Evolutionary conservation across 2,888 invertebrate genomes (phyloP), one percentile per base, ranked within the genome.

Genomic region (Cordylochernes scorpioides): DNA sequence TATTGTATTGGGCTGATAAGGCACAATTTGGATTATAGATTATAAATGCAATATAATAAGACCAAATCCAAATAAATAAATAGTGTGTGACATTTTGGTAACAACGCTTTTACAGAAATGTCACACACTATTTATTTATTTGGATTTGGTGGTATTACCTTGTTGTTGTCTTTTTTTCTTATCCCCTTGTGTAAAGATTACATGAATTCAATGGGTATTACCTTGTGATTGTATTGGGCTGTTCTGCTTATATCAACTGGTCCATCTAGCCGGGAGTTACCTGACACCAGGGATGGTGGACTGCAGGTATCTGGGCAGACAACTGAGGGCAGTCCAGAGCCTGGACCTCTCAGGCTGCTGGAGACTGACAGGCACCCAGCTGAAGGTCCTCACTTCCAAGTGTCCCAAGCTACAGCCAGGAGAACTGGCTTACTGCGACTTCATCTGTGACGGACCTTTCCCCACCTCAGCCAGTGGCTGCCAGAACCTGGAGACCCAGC

Each of bases 281-380:
- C 15, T 30, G 4, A 33, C 32, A 18, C 32, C 34, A 5, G 37
- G 37, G 5, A 17, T 34, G 9, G 21, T 38, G 2, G 15, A 28
- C 1, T 16, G 19, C 3, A 27, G 45, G 26, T 33, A 33, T 7
- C 39, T 29, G n/a, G n/a, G n/a, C n/a, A n/a, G n/a, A n/a, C n/a
- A n/a, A n/a, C n/a, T n/a, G n/a, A n/a, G n/a, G n/a, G n/a, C n/a
- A n/a, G n/a, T 22, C 5, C 22, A 22, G 14, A 12, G 14, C 18
- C 27, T 46, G 10, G 44, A 46, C 29, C 37, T 46, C 3, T 44
- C 44, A 16, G 44, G 46, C 5, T 45, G 45, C 25, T 41, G 34
- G 26, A 28, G 33, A 5, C 17, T 46, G 9, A 38, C 38, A 6
- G 46, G 44, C 13, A 32, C 22, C 2, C 37, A 31, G 9, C 27